phyloP scores from a whole-genome alignment of 2,888 invertebrate species.

The Osmoderma eremita region DNA sequence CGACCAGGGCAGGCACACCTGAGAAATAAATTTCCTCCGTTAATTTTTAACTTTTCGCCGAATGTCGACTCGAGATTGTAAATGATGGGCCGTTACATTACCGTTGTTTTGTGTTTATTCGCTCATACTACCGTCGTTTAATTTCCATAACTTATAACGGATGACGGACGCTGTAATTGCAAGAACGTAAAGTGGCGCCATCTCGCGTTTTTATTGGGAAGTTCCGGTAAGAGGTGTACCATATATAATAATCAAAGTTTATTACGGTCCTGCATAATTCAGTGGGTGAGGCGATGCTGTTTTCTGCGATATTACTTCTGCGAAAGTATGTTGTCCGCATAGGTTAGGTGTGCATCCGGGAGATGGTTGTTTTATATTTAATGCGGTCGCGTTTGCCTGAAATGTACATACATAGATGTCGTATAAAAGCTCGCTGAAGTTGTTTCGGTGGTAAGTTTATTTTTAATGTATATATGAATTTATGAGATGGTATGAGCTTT shows the following conservation, averaged over 20 bases:
- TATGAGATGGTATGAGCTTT: no score
- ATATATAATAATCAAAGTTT: neutral
- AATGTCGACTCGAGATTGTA: conserved; percentile 14
- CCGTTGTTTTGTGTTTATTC: neutral
- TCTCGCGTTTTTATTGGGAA: conserved; percentile 8
- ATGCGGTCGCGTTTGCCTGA: no score
- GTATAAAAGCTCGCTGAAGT: no score
- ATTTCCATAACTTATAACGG: conserved; percentile 20
- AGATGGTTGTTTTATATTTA: no score
- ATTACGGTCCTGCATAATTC: neutral
- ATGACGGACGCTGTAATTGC: neutral
- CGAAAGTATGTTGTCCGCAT: no score
- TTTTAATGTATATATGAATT: no score
- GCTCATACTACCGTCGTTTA: neutral
- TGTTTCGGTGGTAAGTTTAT: no score
- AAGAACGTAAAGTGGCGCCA: neutral
- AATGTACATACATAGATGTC: no score
- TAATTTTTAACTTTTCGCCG: conserved; percentile 20
- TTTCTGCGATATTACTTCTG: no score
- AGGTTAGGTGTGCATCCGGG: no score
- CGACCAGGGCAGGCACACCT: neutral
- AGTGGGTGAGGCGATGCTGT: neutral
- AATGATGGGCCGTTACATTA: conserved; percentile 7
- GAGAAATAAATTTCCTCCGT: conserved; percentile 18
- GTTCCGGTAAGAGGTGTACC: conserved; percentile 1